Conservation (phyloP, 2,797 vertebrate species). For the Clarias pachynema region DNA sequence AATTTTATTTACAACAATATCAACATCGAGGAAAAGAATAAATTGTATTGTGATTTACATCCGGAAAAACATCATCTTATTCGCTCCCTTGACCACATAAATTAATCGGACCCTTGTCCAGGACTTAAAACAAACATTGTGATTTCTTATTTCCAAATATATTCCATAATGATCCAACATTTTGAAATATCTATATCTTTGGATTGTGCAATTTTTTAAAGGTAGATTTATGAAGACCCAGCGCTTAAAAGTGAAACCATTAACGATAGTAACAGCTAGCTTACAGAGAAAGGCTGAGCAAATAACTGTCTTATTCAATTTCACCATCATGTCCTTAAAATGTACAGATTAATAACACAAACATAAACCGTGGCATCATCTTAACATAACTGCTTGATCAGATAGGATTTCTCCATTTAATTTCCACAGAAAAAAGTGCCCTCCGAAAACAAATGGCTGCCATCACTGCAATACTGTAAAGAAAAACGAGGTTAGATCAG, state of each 20-base stretch:
- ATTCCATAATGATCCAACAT: slow-evolving; percentile 68
- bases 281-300: slow-evolving; percentile 26
- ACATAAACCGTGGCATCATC: background rate
- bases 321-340: slow-evolving; percentile 29
- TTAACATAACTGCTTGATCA: slow-evolving; percentile 25
- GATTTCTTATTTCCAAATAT: slow-evolving; percentile 62
- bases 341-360: slow-evolving; percentile 21
- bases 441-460: slow-evolving; percentile 64
- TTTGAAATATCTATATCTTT: slow-evolving; percentile 79
- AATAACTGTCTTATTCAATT: slow-evolving; percentile 4
- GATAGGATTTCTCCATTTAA: slow-evolving; percentile 16
- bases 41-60: slow-evolving; percentile 84
- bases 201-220: slow-evolving; percentile 76
- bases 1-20: slow-evolving; percentile 99
- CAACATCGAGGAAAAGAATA: slow-evolving; percentile 85
- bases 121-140: slow-evolving; percentile 57
- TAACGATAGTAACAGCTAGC: slow-evolving; percentile 44
- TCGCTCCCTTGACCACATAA: slow-evolving; percentile 60
- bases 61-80: slow-evolving; percentile 78
- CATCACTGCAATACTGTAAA: slow-evolving; percentile 47
- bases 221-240: slow-evolving; percentile 70
- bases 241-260: slow-evolving; percentile 36
- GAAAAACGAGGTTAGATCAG: slow-evolving; percentile 58
- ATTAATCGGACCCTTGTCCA: slow-evolving; percentile 62
- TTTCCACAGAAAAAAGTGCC: slow-evolving; percentile 65